These are phyloP conservation scores for Ectemnius cavifrons DNA, from an alignment of 2,888 invertebrate species.

Conservation along the genomic window DNA sequence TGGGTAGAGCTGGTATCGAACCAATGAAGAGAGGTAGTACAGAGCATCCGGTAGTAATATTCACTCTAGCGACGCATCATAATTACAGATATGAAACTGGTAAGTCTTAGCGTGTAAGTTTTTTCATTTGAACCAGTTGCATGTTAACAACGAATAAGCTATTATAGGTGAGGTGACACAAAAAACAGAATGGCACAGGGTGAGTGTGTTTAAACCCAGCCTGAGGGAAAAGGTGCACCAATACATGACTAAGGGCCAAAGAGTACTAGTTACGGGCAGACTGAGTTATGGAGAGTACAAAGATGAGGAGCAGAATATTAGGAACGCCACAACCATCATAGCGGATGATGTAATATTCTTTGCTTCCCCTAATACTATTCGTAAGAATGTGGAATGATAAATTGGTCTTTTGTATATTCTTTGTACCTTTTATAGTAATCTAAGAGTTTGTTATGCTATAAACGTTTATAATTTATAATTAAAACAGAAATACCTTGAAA, in stretches of 20 bases:
- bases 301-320: conserved; percentile 86
- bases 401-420: too few relatives aligned
- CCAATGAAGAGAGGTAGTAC: conserved; percentile 91
- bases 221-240: conserved; percentile 89
- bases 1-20: conserved; percentile 93
- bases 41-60: conserved; percentile 91
- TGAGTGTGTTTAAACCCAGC: conserved; percentile 91
- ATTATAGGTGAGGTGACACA: conserved; percentile 87
- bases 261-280: conserved; percentile 90
- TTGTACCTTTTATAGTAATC: too few relatives aligned
- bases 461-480: too few relatives aligned
- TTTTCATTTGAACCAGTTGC: not conserved
- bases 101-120: conserved; percentile 50
- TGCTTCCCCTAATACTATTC: conserved; percentile 57
- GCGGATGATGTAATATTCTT: conserved; percentile 93
- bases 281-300: conserved; percentile 91
- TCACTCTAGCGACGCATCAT: conserved; percentile 93
- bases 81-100: conserved; percentile 84
- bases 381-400: not conserved
- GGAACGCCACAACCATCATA: conserved; percentile 87
- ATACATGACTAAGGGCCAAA: conserved; percentile 91
- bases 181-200: conserved; percentile 94
- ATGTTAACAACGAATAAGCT: not conserved
- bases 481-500: too few relatives aligned
- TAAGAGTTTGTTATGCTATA: too few relatives aligned